Conservation (phyloP, 2,888 invertebrate species). For the Eretmocerus hayati region DNA sequence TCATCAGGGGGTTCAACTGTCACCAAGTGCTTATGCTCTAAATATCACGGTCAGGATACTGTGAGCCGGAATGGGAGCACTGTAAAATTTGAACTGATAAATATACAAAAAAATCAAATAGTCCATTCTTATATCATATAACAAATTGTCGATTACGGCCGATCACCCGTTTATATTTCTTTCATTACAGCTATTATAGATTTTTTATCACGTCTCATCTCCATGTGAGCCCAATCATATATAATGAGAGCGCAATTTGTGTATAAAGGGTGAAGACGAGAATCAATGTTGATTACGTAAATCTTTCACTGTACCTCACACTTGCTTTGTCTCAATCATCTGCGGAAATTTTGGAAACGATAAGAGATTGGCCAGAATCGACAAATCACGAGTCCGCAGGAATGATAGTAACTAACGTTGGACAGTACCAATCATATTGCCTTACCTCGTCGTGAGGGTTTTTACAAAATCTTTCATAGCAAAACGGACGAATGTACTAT, state of each 20-base stretch:
- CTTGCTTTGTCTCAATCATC: not conserved
- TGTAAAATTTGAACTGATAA: not conserved
- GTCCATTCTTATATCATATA: not conserved
- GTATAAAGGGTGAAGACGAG: no score
- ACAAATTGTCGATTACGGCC: conserved; percentile 12
- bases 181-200: not conserved
- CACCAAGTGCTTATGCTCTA: not conserved
- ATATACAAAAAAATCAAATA: not conserved
- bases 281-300: no score
- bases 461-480: no score
- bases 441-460: no score
- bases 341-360: not conserved
- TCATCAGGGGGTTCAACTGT: not conserved
- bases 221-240: no score
- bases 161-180: not conserved
- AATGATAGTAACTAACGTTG: no score
- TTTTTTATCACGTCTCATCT: no score
- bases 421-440: no score
- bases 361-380: not conserved
- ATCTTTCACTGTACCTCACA: no score
- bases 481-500: no score
- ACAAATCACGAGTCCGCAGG: no score
- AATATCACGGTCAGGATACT: not conserved
- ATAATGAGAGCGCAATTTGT: no score
- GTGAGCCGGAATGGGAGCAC: not conserved